Conservation (phyloP, 1,140 invertebrate species). For the Glomeris maerens region DNA sequence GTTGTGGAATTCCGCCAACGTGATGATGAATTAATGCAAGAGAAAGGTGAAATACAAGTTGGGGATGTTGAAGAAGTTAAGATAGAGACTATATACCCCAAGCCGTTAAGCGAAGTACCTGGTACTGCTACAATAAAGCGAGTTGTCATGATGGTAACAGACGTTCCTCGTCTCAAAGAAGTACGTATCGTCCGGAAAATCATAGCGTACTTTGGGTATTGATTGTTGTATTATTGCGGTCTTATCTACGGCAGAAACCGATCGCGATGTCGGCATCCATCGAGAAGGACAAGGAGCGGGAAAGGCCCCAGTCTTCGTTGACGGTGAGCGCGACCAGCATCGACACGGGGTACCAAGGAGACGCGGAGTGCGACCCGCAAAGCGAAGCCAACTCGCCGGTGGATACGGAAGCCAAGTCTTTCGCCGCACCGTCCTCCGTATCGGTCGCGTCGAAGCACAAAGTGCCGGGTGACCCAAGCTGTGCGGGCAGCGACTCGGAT, state of each 20-base stretch:
- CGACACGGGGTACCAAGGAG: conserved; percentile 60
- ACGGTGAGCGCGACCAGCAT: conserved; percentile 58
- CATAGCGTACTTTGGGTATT: too few species aligned
- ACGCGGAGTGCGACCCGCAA: conserved; percentile 16
- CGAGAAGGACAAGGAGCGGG: conserved; percentile 23
- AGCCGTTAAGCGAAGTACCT: too few species aligned
- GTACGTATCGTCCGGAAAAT: too few species aligned
- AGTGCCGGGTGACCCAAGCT: conserved; percentile 54
- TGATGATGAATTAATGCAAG: too few species aligned
- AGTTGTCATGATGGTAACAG: too few species aligned
- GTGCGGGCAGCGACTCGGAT: conserved; percentile 71
- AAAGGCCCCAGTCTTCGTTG: conserved; percentile 13
- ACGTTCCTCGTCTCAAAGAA: too few species aligned
- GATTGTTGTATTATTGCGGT: too few species aligned
- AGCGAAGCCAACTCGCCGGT: conserved; percentile 8
- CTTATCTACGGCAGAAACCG: too few species aligned
- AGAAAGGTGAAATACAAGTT: conserved; percentile 17
- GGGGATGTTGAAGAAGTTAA: conserved; percentile 9
- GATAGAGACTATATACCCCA: too few species aligned
- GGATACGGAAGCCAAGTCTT: background rate
- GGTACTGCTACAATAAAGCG: too few species aligned
- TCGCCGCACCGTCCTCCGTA: background rate
- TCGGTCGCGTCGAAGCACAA: conserved; percentile 65
- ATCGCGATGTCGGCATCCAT: conserved; percentile 65
- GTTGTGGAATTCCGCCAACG: too few species aligned